Evolutionary conservation across 2,113 vertebrate species (phyloP), one percentile per base, ranked within the genome.

Genomic region (Xyrauchen texanus): DNA sequence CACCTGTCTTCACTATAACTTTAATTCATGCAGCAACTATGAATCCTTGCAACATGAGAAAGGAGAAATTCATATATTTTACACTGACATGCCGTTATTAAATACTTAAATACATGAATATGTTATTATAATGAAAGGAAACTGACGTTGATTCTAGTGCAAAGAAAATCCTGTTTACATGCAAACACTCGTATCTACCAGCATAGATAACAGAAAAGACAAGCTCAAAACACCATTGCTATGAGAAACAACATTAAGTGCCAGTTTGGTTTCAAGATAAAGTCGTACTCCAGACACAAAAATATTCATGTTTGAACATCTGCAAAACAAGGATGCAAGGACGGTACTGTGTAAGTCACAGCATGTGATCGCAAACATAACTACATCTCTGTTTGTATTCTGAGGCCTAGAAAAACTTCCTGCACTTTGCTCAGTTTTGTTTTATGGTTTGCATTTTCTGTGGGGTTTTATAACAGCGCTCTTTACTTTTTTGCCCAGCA

Each of bases 231-330:
- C 13, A 52, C 16, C 6, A 4, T 16, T 64, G 71, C 49, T 69
- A 13, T 58, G 45, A 69, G 21, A 74, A 63, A 75, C 77, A 76
- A 71, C 70, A 42, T 46, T 68, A 42, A 34, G 21, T 34, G 21
- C 21, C 21, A 60, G n/a, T 47, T 13, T 8, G 57, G 66, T 77
- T 77, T 85, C 72, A 69, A 82, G 78, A 52, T 49, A 53, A 13
- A 68, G 74, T 61, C 67, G 61, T 45, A 64, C 65, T 62, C 44
- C 34, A 58, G 66, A 71, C 21, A 49, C 61, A 57, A 67, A 34
- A 55, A 42, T 46, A 66, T 60, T 11, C 34, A 12, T 34, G 49
- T 61, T 61, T 9, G 0, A 15, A 74, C 51, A 42, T 42, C 55
- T 9, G 51, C 13, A 62, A 42, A 51, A 53, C 2, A 45, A 53